Evolutionary conservation across 2,888 invertebrate genomes (phyloP).

Genomic region (Oscheius sp.): DNA sequence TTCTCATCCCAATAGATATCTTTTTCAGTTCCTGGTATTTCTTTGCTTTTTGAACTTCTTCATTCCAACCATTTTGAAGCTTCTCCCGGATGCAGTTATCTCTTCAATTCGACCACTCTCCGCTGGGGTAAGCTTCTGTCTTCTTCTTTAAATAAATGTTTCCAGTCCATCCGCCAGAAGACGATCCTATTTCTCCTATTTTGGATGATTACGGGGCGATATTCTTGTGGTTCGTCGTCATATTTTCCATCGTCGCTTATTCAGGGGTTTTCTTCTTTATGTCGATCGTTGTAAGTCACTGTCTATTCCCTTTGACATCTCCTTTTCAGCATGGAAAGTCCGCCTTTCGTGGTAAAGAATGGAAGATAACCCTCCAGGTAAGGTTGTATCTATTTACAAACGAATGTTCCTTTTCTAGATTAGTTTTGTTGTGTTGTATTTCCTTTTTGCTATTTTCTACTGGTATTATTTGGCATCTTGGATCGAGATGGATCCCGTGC

Average conservation of each 20-base stretch:
- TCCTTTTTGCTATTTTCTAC: constrained; percentile 24
- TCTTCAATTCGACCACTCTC: constrained; percentile 2
- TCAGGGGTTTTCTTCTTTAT: constrained; percentile 1
- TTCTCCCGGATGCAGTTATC: constrained; percentile 19
- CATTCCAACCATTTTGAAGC: constrained; percentile 10
- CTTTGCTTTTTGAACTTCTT: constrained; percentile 8
- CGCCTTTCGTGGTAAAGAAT: constrained; percentile 14
- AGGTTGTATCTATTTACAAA: no score
- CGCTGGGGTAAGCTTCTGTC: constrained; percentile 1
- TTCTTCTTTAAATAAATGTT: neutral
- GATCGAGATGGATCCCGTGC: neutral
- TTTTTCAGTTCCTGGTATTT: constrained; percentile 9
- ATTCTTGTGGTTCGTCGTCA: neutral
- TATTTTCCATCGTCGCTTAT: constrained; percentile 7
- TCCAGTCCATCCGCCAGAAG: neutral
- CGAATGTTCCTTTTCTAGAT: constrained; percentile 1
- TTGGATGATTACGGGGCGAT: neutral
- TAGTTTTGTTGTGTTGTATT: constrained; percentile 9
- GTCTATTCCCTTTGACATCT: neutral
- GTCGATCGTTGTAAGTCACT: constrained; percentile 3
- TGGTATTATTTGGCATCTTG: constrained; percentile 10
- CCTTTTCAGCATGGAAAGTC: constrained; percentile 6
- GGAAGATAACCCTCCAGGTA: constrained; percentile 17
- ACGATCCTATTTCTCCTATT: neutral
- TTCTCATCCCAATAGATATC: neutral